These are phyloP conservation scores for Serinus canaria DNA, from an alignment of 2,113 vertebrate genomes.

Conservation along the genomic window DNA sequence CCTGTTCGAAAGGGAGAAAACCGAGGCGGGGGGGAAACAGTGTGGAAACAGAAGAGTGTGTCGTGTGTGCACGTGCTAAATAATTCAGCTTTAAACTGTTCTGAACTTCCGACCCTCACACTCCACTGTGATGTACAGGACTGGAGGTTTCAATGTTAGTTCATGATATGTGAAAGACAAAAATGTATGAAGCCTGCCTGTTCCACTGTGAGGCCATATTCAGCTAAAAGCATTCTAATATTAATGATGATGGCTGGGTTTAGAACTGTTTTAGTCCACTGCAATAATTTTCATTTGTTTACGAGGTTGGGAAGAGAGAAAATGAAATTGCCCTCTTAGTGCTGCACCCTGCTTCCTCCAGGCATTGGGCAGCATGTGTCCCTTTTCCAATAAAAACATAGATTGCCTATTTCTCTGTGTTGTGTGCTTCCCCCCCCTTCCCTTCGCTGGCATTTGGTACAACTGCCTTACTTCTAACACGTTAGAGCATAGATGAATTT, in stretches of 20 bases:
- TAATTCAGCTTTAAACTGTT: constrained; percentile 54
- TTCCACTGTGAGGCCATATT: background rate
- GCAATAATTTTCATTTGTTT: background rate
- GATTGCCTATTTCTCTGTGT: background rate
- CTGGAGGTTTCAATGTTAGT: background rate
- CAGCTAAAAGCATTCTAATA: constrained; percentile 18
- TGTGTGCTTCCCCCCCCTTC: background rate
- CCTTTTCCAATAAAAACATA: background rate
- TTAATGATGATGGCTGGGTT: background rate
- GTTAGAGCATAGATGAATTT: background rate
- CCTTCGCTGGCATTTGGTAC: background rate
- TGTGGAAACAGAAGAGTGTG: background rate
- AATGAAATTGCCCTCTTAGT: background rate
- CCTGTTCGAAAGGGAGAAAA: background rate
- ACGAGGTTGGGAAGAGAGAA: background rate
- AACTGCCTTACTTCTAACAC: background rate
- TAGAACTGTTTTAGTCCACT: background rate
- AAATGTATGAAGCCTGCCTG: background rate
- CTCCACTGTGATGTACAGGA: background rate
- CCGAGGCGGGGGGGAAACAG: background rate
- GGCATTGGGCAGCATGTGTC: background rate
- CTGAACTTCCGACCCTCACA: constrained; percentile 59
- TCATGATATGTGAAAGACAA: background rate
- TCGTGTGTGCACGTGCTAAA: background rate
- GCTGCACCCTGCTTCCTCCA: background rate